Evolutionary conservation across 2,113 vertebrate genomes (phyloP), one percentile per base, ranked within the genome.

Genomic region (Ardeotis arabs): DNA sequence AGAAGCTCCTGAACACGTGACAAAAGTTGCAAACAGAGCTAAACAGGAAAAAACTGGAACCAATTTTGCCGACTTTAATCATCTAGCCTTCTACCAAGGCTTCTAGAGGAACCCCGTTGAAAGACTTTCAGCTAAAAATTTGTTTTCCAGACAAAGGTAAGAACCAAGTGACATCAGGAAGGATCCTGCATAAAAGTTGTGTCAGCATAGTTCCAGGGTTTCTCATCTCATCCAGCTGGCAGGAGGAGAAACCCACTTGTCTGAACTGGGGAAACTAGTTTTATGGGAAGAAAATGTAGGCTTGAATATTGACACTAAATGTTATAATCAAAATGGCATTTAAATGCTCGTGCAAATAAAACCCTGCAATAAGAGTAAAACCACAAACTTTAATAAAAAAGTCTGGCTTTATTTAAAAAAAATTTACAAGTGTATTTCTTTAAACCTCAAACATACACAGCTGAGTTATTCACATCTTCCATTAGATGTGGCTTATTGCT

Each of bases 291-390:
- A 97, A 98, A 97, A 95, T 58, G 95, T 68, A 98, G 96, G 94
- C 89, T 96, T 95, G 96, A 95, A 97, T 97, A 97, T 96, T 98
- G 97, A 97, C 96, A 97, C 90, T 97, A 91, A 97, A 97, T 94
- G 97, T 93, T 98, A 95, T 98, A 97, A 97, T 97, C 93, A 98
- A 98, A 98, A 98, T 96, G 96, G 97, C 91, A 98, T 98, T 98
- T 98, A 96, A 97, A 97, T 93, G 96, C 95, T 94, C 97, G 96
- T 97, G 97, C 97, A 97, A 98, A 97, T 97, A 97, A 97, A 98
- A 97, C 86, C 94, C 85, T 94, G 86, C 97, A 97, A 95, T 97
- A 97, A 97, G 93, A 96, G 90, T 96, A 98, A 98, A 98, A 95
- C 97, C 97, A 96, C 97, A 96, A 95, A 97, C 95, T 82, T 97